These are phyloP conservation scores for Xylocopa sonorina DNA, from an alignment of 1,140 invertebrate genomes.

Conservation along the genomic window DNA sequence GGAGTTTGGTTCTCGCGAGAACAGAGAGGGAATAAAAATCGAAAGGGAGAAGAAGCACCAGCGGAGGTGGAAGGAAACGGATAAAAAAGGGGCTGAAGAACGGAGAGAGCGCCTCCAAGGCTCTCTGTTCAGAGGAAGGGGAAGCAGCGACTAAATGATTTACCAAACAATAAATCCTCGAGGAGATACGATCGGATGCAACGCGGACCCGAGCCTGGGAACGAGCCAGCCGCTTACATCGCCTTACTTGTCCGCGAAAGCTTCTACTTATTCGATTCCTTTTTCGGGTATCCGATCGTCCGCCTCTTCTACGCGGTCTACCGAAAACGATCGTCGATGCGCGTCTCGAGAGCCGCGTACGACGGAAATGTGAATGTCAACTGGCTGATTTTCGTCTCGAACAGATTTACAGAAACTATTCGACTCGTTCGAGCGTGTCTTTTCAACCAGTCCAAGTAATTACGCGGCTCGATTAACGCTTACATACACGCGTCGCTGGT, in stretches of 20 bases:
- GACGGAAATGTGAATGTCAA: no score
- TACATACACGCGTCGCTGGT: no score
- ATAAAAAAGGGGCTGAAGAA: slow-evolving; percentile 40
- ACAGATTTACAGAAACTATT: no score
- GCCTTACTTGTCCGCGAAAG: slow-evolving; percentile 51
- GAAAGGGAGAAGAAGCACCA: slow-evolving; percentile 28
- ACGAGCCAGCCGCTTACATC: slow-evolving; percentile 68
- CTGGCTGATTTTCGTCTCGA: no score
- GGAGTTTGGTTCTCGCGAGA: neutral
- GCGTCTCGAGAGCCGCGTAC: no score
- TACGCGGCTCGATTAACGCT: no score
- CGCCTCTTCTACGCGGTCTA: slow-evolving; percentile 9
- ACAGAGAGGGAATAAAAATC: slow-evolving; percentile 32
- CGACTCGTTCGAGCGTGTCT: no score
- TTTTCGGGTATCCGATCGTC: slow-evolving; percentile 36
- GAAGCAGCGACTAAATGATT: slow-evolving; percentile 82
- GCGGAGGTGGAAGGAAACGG: slow-evolving; percentile 32
- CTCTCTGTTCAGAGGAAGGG: slow-evolving; percentile 76
- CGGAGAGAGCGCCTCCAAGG: slow-evolving; percentile 65
- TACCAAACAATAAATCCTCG: slow-evolving; percentile 82
- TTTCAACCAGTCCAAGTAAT: no score
- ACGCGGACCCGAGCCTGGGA: slow-evolving; percentile 69
- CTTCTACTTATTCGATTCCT: slow-evolving; percentile 51
- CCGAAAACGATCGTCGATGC: slow-evolving; percentile 31
- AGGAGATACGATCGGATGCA: slow-evolving; percentile 80